Percentiles rank a stretch among this genome's conserved stretches.
phyloP scores from a whole-genome alignment of 2,888 invertebrate genomes.

The Barypeithes pellucidus region DNA sequence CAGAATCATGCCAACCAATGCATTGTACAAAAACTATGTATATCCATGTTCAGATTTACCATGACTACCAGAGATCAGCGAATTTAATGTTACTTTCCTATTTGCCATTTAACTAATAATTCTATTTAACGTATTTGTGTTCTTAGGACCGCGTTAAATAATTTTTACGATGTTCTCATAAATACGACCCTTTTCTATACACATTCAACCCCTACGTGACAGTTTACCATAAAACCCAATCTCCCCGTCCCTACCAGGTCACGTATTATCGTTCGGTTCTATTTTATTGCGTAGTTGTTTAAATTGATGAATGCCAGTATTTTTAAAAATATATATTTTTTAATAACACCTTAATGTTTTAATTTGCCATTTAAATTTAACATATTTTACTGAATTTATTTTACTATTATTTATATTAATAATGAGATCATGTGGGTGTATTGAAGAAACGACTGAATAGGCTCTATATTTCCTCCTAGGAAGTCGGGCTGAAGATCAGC shows the following conservation, averaged over 20 bases:
- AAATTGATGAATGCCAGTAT: not conserved
- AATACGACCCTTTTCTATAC: constrained; percentile 17
- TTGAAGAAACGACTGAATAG: no score
- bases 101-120: not conserved
- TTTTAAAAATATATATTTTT: not conserved
- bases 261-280: constrained; percentile 16
- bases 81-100: no score
- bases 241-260: not conserved
- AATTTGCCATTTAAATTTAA: not conserved
- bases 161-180: constrained; percentile 8
- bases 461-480: no score
- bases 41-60: no score
- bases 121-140: not conserved
- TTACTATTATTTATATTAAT: no score
- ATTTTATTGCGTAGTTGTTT: constrained; percentile 13
- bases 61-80: no score
- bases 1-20: no score
- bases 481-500: no score
- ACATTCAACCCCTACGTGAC: constrained; percentile 14
- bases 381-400: not conserved
- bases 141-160: not conserved
- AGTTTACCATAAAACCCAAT: constrained; percentile 9
- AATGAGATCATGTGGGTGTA: no score
- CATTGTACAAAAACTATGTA: no score
- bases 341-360: not conserved